Conservation (phyloP, 1,140 invertebrate species). For the Spodoptera frugiperda region DNA sequence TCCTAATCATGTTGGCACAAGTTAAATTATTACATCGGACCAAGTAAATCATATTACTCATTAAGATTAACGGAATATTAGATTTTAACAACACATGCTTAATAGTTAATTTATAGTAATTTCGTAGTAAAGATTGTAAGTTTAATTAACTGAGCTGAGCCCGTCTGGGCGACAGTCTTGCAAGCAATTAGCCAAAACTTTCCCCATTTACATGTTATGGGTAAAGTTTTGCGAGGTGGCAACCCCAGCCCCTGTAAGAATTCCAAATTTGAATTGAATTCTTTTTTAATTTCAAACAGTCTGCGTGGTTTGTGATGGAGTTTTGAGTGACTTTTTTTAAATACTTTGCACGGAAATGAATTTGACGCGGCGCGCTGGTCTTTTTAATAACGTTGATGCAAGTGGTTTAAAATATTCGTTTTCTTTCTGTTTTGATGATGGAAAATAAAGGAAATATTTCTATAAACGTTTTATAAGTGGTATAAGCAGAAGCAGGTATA, state of each 20-base stretch:
- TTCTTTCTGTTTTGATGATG: not conserved
- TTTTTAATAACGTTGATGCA: slow-evolving; percentile 22
- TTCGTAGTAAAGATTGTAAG: slow-evolving; percentile 35
- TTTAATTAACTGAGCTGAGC: slow-evolving; percentile 63
- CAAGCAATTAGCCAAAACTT: slow-evolving; percentile 71
- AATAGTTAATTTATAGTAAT: slow-evolving; percentile 20
- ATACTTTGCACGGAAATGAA: not conserved
- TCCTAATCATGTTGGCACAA: too few species aligned
- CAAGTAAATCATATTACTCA: not conserved
- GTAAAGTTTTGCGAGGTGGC: slow-evolving; percentile 60
- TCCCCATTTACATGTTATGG: slow-evolving; percentile 74
- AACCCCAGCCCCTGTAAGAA: slow-evolving; percentile 50
- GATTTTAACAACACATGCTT: slow-evolving; percentile 2
- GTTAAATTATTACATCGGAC: not conserved
- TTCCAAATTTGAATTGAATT: slow-evolving; percentile 59
- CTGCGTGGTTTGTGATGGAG: slow-evolving; percentile 21
- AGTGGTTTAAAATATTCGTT: slow-evolving; percentile 1
- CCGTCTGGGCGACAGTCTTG: slow-evolving; percentile 59
- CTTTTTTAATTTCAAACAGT: slow-evolving; percentile 62
- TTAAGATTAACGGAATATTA: not conserved
- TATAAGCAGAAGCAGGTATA: too few species aligned
- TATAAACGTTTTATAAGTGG: not conserved
- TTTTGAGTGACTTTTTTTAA: slow-evolving; percentile 20
- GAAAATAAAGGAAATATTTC: not conserved
- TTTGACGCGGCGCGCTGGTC: not conserved